A percentile compares a stretch with the other conserved stretches of the same genome.
Conservation (phyloP, 2,113 vertebrate species). For the Nerophis ophidion region DNA sequence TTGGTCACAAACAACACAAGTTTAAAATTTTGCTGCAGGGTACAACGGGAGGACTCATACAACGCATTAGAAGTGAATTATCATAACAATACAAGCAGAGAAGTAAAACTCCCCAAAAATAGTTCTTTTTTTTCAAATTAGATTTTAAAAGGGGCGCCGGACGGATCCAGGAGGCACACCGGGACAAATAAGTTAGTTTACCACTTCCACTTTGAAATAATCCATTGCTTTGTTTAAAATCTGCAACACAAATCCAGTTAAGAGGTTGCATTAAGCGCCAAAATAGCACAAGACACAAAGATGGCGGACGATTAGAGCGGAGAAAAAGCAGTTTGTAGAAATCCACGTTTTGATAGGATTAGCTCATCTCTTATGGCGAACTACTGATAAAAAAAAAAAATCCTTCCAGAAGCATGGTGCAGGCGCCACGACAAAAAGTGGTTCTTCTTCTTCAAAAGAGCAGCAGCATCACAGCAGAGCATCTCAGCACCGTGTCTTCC, state of each 20-base stretch:
- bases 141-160: neutral
- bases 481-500: neutral
- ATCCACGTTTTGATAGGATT: too few species aligned
- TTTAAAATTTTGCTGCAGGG: conserved; percentile 6
- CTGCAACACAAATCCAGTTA: neutral
- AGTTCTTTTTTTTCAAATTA: neutral
- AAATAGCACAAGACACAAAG: conserved; percentile 19
- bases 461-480: too few species aligned
- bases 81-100: conserved; percentile 1
- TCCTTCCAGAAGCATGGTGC: too few species aligned
- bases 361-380: too few species aligned
- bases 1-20: conserved; percentile 15
- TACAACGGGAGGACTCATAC: conserved; percentile 6
- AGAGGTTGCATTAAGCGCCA: neutral
- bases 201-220: conserved; percentile 2
- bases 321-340: too few species aligned
- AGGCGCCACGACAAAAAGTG: too few species aligned
- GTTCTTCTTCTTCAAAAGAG: too few species aligned
- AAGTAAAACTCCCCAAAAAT: too few species aligned
- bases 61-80: conserved; percentile 26
- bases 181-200: neutral
- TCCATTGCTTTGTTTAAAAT: conserved; percentile 1
- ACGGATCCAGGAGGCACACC: conserved; percentile 4
- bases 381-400: too few species aligned
- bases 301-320: conserved; percentile 1